These are phyloP conservation scores for Myrmecobius fasciatus DNA, from an alignment of 2,113 vertebrate genomes.

Conservation along the genomic window DNA sequence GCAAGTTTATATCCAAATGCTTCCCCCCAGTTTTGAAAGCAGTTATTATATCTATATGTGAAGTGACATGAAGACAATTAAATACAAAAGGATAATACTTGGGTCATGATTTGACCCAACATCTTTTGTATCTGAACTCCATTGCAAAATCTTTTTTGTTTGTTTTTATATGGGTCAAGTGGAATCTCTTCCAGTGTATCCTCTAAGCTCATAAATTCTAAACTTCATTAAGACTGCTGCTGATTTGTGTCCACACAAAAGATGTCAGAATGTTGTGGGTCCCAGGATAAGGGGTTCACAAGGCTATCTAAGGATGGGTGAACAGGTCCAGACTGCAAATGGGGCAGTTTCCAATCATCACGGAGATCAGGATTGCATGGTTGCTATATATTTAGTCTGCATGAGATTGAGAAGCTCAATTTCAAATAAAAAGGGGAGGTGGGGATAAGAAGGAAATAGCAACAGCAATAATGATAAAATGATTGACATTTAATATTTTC, in stretches of 20 bases:
- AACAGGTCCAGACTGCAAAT: background rate
- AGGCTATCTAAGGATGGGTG: background rate
- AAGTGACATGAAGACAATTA: background rate
- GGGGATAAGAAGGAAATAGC: background rate
- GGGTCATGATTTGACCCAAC: too few relatives aligned
- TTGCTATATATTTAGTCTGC: background rate
- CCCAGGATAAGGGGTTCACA: background rate
- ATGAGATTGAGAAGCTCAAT: background rate
- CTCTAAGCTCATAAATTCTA: background rate
- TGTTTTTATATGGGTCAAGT: background rate
- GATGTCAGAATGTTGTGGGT: background rate
- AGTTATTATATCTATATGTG: background rate
- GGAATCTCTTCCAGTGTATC: background rate
- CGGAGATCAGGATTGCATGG: background rate
- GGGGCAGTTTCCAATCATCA: background rate
- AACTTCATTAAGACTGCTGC: background rate
- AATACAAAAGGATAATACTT: background rate
- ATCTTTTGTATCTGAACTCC: background rate
- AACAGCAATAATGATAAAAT: background rate
- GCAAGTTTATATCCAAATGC: background rate
- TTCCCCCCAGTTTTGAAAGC: background rate
- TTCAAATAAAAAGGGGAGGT: background rate
- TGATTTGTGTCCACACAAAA: background rate
- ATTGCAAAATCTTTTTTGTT: background rate
- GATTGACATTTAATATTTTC: background rate